Evolutionary conservation across 2,113 vertebrate genomes (phyloP).

Genomic region (Notechis scutatus): DNA sequence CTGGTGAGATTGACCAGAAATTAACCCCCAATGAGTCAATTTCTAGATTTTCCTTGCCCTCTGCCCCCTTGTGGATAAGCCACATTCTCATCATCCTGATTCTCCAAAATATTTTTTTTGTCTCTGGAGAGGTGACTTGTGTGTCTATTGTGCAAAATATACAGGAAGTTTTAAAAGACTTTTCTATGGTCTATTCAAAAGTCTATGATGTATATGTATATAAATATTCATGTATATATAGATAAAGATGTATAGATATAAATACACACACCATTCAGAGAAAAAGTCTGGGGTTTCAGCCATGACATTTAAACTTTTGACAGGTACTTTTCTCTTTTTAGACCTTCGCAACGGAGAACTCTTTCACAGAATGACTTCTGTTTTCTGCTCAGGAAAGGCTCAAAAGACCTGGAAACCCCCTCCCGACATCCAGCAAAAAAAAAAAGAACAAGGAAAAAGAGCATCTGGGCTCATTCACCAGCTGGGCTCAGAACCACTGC

Average conservation of each 20-base stretch:
- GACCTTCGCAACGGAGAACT: not conserved
- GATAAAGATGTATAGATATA: not conserved
- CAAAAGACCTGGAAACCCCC: not conserved
- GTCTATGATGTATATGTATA: not conserved
- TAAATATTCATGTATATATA: not conserved
- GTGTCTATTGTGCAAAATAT: not conserved
- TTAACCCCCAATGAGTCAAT: not conserved
- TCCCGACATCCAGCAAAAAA: not conserved
- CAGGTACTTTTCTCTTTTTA: not conserved
- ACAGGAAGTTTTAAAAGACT: too few species aligned
- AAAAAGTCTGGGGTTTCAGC: not conserved
- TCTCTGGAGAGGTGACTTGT: not conserved
- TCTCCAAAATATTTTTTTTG: not conserved
- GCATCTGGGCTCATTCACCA: fast-evolving
- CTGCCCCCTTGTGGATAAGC: not conserved
- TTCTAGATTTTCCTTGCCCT: not conserved
- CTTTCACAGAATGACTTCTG: not conserved
- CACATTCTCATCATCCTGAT: too few species aligned
- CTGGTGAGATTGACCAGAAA: not conserved
- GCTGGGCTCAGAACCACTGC: not conserved
- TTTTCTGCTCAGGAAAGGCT: not conserved
- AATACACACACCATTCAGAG: not conserved
- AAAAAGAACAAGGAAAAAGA: not conserved
- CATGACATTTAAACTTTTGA: not conserved
- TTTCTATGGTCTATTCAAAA: too few species aligned